Percentiles rank a stretch among this genome's conserved stretches.
phyloP scores from a whole-genome alignment of 2,113 vertebrate genomes.

The Cathartes aura region DNA sequence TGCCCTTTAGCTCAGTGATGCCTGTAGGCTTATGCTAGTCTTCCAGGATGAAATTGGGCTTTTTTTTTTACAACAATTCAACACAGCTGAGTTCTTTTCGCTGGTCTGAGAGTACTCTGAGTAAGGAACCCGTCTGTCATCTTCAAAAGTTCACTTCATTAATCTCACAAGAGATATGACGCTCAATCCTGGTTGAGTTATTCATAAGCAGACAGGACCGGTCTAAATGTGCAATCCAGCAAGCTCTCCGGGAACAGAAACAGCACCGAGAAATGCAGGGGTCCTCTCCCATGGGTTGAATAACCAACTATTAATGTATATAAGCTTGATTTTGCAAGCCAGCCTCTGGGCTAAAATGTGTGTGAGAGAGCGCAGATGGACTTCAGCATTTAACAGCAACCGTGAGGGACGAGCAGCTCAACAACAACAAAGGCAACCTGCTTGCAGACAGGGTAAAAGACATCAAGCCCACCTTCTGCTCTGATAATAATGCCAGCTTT shows the following conservation, averaged over 20 bases:
- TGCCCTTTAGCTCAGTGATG: background rate
- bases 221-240: background rate
- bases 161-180: background rate
- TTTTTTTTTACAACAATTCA: background rate
- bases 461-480: background rate
- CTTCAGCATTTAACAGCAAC: background rate
- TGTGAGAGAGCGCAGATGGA: background rate
- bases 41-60: background rate
- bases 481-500: background rate
- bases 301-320: background rate
- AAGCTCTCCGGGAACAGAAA: background rate
- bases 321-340: background rate
- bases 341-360: background rate
- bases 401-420: background rate
- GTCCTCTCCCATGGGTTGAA: background rate
- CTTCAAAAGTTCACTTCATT: constrained; percentile 12
- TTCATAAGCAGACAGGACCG: background rate
- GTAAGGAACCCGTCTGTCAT: background rate
- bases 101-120: background rate
- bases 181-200: background rate
- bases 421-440: background rate
- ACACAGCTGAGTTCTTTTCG: background rate
- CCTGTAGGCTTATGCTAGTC: background rate
- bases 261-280: background rate
- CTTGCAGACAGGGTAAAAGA: background rate